Conservation (phyloP, 2,113 vertebrate species). For the Pedionomus torquatus region DNA sequence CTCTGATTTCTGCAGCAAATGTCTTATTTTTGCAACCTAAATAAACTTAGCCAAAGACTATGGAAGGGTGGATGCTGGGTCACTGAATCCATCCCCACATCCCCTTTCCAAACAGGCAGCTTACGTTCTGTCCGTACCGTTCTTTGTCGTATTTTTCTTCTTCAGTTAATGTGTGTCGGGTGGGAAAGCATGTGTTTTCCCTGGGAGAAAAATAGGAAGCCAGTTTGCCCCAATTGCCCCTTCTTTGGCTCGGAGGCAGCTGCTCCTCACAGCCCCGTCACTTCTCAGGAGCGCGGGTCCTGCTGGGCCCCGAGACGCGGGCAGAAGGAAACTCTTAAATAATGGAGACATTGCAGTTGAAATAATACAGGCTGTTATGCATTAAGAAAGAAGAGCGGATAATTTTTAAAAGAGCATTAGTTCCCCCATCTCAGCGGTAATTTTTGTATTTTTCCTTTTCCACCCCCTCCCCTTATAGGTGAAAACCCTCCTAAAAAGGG, state of each 20-base stretch:
- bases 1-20: background rate
- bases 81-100: background rate
- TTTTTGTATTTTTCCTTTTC: background rate
- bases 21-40: background rate
- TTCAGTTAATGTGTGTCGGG: background rate
- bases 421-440: background rate
- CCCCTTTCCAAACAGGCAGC: background rate
- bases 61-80: background rate
- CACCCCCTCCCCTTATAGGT: background rate
- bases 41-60: background rate
- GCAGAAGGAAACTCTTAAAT: background rate
- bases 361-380: background rate
- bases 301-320: background rate
- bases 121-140: background rate
- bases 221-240: background rate
- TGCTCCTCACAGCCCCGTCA: background rate
- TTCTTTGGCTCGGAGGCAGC: background rate
- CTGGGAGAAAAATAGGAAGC: background rate
- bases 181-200: background rate
- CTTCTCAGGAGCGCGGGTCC: background rate
- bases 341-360: background rate
- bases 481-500: conserved; percentile 6
- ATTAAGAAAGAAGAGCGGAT: background rate
- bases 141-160: background rate
- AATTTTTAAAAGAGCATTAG: background rate